Evolutionary conservation across 2,797 vertebrate genomes (phyloP).

Genomic region (Amblyopsis hoosieri): DNA sequence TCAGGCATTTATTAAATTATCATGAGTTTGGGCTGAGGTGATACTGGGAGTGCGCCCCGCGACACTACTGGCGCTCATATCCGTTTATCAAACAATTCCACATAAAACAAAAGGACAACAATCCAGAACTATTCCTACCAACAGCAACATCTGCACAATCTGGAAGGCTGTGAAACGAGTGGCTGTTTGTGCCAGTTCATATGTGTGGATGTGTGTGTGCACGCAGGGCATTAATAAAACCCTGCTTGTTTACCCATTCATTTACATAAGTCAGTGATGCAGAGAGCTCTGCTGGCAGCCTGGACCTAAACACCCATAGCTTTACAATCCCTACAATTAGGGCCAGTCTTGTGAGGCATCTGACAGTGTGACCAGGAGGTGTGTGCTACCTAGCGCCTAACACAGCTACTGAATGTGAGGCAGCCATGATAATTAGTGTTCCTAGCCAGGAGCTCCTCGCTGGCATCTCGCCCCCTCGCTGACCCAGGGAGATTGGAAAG

Average conservation of each 20-base stretch:
- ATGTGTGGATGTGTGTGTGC: neutral
- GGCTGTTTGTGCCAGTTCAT: neutral
- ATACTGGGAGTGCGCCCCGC: constrained; percentile 54
- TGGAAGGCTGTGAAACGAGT: constrained; percentile 1
- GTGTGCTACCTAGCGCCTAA: constrained; percentile 59
- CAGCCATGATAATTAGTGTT: constrained; percentile 79
- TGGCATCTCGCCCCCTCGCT: constrained; percentile 67
- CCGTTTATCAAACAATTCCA: constrained; percentile 45
- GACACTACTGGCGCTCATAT: constrained; percentile 36
- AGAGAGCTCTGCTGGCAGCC: constrained; percentile 60
- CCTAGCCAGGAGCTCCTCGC: constrained; percentile 72
- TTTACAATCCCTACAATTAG: constrained; percentile 77
- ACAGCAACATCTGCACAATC: constrained; percentile 45
- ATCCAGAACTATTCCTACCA: constrained; percentile 39
- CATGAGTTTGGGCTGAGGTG: constrained; percentile 74
- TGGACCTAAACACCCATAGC: constrained; percentile 68
- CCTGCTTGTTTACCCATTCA: constrained; percentile 68
- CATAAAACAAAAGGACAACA: constrained; percentile 42
- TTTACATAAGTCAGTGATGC: constrained; percentile 67
- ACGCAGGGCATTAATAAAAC: constrained; percentile 46
- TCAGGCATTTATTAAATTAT: constrained; percentile 82
- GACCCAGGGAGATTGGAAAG: constrained; percentile 78
- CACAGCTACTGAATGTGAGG: constrained; percentile 67
- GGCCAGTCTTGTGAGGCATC: constrained; percentile 72
- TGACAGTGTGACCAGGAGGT: constrained; percentile 74